Evolutionary conservation across 2,888 invertebrate genomes (phyloP).

Genomic region (Chymomyza fuscimana): DNA sequence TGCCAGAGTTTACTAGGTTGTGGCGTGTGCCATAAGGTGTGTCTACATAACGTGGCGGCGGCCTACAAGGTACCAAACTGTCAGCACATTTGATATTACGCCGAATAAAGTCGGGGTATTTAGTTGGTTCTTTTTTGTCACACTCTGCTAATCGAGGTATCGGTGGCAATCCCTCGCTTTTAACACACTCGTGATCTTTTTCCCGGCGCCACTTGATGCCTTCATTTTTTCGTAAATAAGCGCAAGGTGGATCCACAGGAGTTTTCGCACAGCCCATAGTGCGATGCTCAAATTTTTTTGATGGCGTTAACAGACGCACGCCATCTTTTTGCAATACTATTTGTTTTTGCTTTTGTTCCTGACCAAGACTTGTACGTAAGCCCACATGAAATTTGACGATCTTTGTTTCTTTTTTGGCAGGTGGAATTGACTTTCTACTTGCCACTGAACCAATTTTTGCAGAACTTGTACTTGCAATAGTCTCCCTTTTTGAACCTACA

Average conservation of each 20-base stretch:
- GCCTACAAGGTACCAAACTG: slow-evolving; percentile 81
- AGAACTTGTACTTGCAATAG: no score
- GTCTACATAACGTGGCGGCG: slow-evolving; percentile 83
- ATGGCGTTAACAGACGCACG: slow-evolving; percentile 79
- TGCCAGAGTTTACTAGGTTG: slow-evolving; percentile 83
- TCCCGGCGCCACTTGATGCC: slow-evolving; percentile 80
- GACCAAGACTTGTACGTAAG: slow-evolving; percentile 44
- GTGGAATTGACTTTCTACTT: background rate
- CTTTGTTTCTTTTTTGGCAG: background rate
- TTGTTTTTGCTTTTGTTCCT: slow-evolving; percentile 72
- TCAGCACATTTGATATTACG: slow-evolving; percentile 83
- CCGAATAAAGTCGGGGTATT: slow-evolving; percentile 56
- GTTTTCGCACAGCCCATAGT: slow-evolving; percentile 86
- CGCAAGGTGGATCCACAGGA: slow-evolving; percentile 82
- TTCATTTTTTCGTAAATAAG: slow-evolving; percentile 84
- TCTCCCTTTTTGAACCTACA: no score
- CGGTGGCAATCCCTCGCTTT: slow-evolving; percentile 79
- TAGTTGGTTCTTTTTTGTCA: slow-evolving; percentile 25
- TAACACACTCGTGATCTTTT: slow-evolving; percentile 74
- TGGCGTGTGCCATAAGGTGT: slow-evolving; percentile 84
- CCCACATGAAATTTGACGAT: background rate
- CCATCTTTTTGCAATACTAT: slow-evolving; percentile 75
- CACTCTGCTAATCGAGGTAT: slow-evolving; percentile 66
- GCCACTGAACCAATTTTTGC: no score
- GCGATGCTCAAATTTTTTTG: slow-evolving; percentile 81